Percentiles rank a stretch among this genome's conserved stretches.
phyloP scores from a whole-genome alignment of 2,113 vertebrate species.

The Nibea coibor region DNA sequence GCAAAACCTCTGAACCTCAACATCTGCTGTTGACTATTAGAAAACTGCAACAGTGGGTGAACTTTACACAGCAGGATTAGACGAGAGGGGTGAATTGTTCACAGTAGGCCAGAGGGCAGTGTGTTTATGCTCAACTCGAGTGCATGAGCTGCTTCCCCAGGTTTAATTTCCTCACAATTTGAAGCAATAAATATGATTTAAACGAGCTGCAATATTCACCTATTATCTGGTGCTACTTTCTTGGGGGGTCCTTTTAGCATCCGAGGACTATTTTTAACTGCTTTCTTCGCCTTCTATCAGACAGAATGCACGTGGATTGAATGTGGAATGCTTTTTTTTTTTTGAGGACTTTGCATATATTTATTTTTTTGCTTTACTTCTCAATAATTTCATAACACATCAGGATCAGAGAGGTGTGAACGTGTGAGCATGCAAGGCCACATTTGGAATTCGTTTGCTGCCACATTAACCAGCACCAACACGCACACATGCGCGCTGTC shows the following conservation, averaged over 20 bases:
- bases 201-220: neutral
- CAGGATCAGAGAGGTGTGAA: neutral
- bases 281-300: too few relatives aligned
- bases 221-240: neutral
- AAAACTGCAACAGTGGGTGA: conserved; percentile 44
- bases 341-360: neutral
- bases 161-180: neutral
- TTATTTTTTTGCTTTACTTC: neutral
- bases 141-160: conserved; percentile 10
- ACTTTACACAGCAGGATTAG: conserved; percentile 43
- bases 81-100: conserved; percentile 38
- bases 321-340: neutral
- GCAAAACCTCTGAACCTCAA: conserved; percentile 38
- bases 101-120: conserved; percentile 33
- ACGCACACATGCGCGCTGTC: conserved; percentile 18
- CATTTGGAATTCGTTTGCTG: conserved; percentile 23
- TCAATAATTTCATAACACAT: neutral
- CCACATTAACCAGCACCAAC: neutral
- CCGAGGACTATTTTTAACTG: too few relatives aligned
- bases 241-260: neutral
- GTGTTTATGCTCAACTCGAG: conserved; percentile 21
- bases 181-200: neutral
- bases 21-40: conserved; percentile 55
- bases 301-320: neutral
- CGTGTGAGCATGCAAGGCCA: neutral